phyloP scores from a whole-genome alignment of 1,140 invertebrate species.

The Achatina immaculata region DNA sequence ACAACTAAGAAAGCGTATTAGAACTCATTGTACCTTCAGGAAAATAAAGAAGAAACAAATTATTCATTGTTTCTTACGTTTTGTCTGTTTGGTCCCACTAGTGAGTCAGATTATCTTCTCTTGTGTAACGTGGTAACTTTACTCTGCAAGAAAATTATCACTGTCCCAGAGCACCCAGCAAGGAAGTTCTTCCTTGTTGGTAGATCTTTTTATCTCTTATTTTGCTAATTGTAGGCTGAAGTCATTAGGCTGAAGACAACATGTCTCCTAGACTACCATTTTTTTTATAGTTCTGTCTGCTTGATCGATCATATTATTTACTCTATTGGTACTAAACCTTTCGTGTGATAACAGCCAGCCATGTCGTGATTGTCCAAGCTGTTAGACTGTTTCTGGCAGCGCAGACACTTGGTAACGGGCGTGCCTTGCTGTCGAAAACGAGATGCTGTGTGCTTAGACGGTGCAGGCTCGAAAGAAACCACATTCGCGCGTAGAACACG shows the following conservation, averaged over 20 bases:
- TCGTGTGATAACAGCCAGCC: conserved; percentile 63
- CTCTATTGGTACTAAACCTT: conserved; percentile 60
- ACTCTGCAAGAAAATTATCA: too few species aligned
- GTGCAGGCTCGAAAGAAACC: background rate
- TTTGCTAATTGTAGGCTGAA: too few species aligned
- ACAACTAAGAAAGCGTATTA: too few species aligned
- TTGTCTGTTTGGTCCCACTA: too few species aligned
- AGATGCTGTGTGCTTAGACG: background rate
- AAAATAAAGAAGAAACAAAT: too few species aligned
- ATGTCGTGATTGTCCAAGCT: conserved; percentile 66
- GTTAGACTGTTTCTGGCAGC: conserved; percentile 64
- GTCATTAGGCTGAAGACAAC: conserved; percentile 61
- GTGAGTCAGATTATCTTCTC: too few species aligned
- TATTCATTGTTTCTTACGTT: too few species aligned
- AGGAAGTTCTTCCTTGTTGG: too few species aligned
- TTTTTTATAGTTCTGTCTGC: conserved; percentile 54
- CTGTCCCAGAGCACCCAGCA: too few species aligned
- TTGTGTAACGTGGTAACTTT: too few species aligned
- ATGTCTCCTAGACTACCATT: conserved; percentile 62
- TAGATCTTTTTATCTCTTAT: too few species aligned
- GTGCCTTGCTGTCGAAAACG: background rate
- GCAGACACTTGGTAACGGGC: conserved; percentile 75
- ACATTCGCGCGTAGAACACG: background rate
- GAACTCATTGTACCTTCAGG: too few species aligned
- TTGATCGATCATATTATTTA: conserved; percentile 58